Evolutionary conservation across 92 coral and sea anemone species (phyloP).

Genomic region (Paramuricea clavata): DNA sequence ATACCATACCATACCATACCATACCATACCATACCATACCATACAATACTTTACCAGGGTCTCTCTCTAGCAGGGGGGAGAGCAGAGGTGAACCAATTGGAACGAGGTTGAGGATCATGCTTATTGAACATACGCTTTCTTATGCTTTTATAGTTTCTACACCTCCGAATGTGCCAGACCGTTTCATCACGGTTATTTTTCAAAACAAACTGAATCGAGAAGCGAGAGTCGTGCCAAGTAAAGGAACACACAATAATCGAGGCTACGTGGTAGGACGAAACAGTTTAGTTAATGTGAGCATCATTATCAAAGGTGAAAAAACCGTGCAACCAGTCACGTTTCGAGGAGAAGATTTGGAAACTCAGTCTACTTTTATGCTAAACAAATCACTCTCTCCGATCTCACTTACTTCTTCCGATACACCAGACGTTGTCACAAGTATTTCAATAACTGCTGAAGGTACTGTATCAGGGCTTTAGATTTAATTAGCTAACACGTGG

Average conservation of each 20-base stretch:
- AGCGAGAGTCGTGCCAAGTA: conserved; percentile 79
- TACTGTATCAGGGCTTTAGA: no score
- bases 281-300: conserved; percentile 72
- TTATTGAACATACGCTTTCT: no score
- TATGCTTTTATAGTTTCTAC: conserved; percentile 50
- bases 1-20: no score
- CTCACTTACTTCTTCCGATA: conserved; percentile 74
- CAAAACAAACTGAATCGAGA: conserved; percentile 84
- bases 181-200: conserved; percentile 75
- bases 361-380: conserved; percentile 68
- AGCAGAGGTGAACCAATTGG: no score
- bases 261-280: conserved; percentile 76
- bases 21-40: no score
- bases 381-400: conserved; percentile 74
- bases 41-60: no score
- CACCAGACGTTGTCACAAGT: conserved; percentile 73
- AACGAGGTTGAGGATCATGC: no score
- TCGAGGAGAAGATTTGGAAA: conserved; percentile 83
- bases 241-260: conserved; percentile 70
- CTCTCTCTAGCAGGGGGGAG: no score
- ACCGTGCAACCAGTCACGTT: conserved; percentile 77
- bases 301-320: conserved; percentile 80
- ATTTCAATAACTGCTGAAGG: conserved; percentile 95
- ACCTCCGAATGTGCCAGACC: conserved; percentile 59
- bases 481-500: no score